Evolutionary conservation across 2,113 vertebrate genomes (phyloP), one percentile per base, ranked within the genome.

Genomic region (Alosa alosa): DNA sequence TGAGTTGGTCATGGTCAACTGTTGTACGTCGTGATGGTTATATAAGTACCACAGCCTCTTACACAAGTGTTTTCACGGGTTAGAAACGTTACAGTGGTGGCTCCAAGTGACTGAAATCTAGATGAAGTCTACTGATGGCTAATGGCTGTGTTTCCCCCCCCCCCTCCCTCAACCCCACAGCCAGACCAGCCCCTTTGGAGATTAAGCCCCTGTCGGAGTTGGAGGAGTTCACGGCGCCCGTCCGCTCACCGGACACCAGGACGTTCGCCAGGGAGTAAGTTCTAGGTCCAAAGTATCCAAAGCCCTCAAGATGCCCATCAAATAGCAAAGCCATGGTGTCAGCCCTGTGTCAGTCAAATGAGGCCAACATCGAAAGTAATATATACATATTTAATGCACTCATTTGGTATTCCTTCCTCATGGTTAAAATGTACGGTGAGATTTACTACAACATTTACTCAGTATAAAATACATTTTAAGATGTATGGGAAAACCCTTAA

Each of bases 241-340:
- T 99, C 44, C 96, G 97, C 92, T 99, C 98, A 55, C 98, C 98
- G 1, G 98, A 99, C 92, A 99, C 98, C n/a, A 96, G 97, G 93
- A 97, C 97, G 89, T 99, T 99, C 90, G 96, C 98, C 89, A 95
- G 98, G 93, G 97, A 99, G 98, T 99, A 96, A 97, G 98, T 98
- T 4, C 15, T 18, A 0, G 15, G 52, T 55, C 17, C 52, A 55
- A 55, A 55, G 50, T 52, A 17, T 52, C 15, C 50, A 52, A 55
- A 55, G 15, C 52, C 47, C 52, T 55, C 17, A 18, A 5, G 15
- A 55, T 55, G 15, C 52, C 52, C 13, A 15, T 55, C 52, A 68
- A 1, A 9, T 68, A 10, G 60, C 60, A 25, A 68, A 25, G 25
- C 60, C 60, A 10, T 68, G 6, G 22, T 68, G 22, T 25, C 60